Conservation (phyloP, 2,888 invertebrate genomes). For the Cephus nigrinus region DNA sequence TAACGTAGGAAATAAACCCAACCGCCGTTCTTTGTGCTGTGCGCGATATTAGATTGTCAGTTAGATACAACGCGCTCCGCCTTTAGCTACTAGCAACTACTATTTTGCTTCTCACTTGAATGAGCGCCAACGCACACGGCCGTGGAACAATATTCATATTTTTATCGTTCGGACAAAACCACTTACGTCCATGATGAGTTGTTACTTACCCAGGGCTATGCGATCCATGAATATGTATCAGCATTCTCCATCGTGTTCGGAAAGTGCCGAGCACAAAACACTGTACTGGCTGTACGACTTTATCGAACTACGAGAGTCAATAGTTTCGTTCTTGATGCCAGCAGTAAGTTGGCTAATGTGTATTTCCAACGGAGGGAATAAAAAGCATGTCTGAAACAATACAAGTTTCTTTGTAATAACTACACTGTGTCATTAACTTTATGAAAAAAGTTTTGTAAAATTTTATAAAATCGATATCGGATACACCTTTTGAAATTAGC, state of each 20-base stretch:
- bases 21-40: constrained; percentile 3
- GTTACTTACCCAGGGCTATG: constrained; percentile 34
- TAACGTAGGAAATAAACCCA: constrained; percentile 1
- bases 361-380: too few relatives aligned
- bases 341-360: too few relatives aligned
- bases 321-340: neutral
- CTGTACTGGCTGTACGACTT: neutral
- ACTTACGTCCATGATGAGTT: constrained; percentile 41
- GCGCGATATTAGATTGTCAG: constrained; percentile 46
- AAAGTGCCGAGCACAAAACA: neutral
- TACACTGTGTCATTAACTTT: too few relatives aligned
- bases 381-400: too few relatives aligned
- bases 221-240: neutral
- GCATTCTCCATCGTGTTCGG: neutral
- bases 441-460: too few relatives aligned
- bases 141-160: constrained; percentile 31
- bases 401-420: too few relatives aligned
- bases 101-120: constrained; percentile 42
- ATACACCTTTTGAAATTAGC: too few relatives aligned
- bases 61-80: constrained; percentile 39
- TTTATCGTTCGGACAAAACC: constrained; percentile 33
- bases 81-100: constrained; percentile 43
- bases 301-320: constrained; percentile 7
- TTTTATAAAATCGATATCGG: too few relatives aligned
- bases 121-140: constrained; percentile 32